Conservation (phyloP, 2,797 vertebrate genomes). For the Thamnophis elegans region DNA sequence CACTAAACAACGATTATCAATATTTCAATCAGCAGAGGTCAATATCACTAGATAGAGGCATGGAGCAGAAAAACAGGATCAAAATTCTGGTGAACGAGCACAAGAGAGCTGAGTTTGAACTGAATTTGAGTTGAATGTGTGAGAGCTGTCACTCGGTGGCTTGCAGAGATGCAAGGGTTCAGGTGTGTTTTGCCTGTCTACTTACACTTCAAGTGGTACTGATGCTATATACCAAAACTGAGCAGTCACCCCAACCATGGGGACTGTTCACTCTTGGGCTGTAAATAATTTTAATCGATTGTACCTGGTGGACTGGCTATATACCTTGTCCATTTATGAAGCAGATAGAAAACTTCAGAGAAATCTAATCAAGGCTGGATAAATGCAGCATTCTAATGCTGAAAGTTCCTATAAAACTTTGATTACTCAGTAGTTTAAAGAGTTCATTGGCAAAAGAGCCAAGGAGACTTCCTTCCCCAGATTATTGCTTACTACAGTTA, state of each 20-base stretch:
- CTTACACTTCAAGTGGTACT: neutral
- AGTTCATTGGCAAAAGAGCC: neutral
- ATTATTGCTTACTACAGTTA: neutral
- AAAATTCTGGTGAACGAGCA: neutral
- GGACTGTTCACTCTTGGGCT: neutral
- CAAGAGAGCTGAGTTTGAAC: neutral
- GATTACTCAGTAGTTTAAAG: neutral
- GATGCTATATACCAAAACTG: neutral
- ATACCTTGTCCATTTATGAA: neutral
- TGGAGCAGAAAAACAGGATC: neutral
- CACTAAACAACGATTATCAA: neutral
- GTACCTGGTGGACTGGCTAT: neutral
- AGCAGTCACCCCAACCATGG: neutral
- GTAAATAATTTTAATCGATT: neutral
- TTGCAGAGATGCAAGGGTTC: neutral
- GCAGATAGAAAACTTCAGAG: neutral
- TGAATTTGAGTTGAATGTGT: neutral
- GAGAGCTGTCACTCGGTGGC: neutral
- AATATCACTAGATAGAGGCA: neutral
- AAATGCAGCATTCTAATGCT: neutral
- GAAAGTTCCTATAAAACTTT: neutral
- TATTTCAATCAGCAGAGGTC: neutral
- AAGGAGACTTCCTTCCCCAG: neutral
- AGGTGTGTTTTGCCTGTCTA: neutral
- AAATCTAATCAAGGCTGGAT: neutral